Evolutionary conservation across 2,113 vertebrate species (phyloP).

Genomic region (Eubucco bourcierii): DNA sequence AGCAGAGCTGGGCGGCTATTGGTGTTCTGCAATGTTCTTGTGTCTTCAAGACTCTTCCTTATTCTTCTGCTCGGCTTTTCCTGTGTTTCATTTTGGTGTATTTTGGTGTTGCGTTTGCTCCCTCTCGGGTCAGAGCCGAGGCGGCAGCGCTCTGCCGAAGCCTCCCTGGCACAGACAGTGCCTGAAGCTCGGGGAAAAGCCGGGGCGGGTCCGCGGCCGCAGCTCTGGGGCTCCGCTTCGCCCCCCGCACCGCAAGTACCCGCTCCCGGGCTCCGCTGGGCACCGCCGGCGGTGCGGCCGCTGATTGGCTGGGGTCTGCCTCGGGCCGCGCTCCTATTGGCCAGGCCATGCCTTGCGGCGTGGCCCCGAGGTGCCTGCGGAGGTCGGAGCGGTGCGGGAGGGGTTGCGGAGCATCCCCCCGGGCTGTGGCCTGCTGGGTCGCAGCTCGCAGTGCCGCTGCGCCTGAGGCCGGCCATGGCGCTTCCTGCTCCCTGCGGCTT

Average conservation of each 20-base stretch:
- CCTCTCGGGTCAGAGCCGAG: background rate
- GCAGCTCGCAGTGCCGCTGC: background rate
- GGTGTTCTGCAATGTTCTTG: background rate
- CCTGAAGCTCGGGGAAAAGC: background rate
- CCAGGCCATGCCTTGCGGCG: fast-evolving
- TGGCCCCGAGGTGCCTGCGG: background rate
- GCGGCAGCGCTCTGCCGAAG: background rate
- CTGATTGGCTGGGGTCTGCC: background rate
- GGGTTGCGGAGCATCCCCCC: fast-evolving
- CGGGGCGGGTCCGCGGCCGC: background rate
- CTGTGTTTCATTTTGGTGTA: background rate
- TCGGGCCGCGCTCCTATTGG: background rate
- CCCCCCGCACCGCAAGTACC: no score
- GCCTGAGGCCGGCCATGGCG: fast-evolving
- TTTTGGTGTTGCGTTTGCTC: background rate
- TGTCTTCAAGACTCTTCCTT: background rate
- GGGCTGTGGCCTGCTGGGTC: background rate
- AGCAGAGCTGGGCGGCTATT: no score
- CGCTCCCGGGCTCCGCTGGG: fast-evolving
- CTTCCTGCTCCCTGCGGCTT: background rate
- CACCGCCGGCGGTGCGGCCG: no score
- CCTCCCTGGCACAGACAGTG: fast-evolving
- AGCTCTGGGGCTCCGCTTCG: no score
- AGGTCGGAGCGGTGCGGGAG: background rate
- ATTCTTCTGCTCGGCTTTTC: background rate